Percentiles rank a stretch among this genome's conserved stretches.
Evolutionary conservation across 2,888 invertebrate species (phyloP).

Genomic region (Marasmarcha lunaedactyla): DNA sequence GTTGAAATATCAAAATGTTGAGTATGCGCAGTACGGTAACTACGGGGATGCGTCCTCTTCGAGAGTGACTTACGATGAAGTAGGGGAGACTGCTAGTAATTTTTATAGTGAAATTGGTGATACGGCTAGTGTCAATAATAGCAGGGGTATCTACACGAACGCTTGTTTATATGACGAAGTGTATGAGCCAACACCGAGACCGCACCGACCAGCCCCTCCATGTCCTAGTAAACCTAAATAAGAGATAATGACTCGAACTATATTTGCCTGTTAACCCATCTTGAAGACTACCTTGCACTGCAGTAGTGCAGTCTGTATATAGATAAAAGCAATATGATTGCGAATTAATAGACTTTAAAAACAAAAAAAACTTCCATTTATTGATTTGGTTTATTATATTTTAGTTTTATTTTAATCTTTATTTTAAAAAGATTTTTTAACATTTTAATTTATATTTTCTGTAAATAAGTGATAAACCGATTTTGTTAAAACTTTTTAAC

Average conservation of each 20-base stretch:
- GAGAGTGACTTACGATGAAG: constrained; percentile 40
- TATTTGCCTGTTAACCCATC: no score
- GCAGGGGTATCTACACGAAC: constrained; percentile 26
- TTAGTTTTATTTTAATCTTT: no score
- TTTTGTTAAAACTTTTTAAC: no score
- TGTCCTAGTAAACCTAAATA: constrained; percentile 51
- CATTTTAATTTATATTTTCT: no score
- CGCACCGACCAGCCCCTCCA: constrained; percentile 73
- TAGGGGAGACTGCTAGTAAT: constrained; percentile 46
- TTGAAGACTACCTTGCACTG: no score
- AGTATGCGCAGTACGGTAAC: constrained; percentile 29
- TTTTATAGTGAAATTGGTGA: constrained; percentile 53
- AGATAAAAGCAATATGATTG: no score
- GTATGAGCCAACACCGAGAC: constrained; percentile 48
- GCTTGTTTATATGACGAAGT: constrained; percentile 54
- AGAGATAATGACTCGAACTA: constrained; percentile 22
- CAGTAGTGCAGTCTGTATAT: no score
- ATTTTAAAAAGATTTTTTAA: no score
- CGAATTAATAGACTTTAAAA: no score
- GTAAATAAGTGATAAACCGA: no score
- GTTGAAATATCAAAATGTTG: constrained; percentile 48
- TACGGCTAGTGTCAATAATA: constrained; percentile 3
- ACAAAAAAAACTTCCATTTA: no score
- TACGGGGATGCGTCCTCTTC: constrained; percentile 23
- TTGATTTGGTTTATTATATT: no score